Conservation (phyloP, 2,888 invertebrate genomes). For the Rhamnusium bicolor region DNA sequence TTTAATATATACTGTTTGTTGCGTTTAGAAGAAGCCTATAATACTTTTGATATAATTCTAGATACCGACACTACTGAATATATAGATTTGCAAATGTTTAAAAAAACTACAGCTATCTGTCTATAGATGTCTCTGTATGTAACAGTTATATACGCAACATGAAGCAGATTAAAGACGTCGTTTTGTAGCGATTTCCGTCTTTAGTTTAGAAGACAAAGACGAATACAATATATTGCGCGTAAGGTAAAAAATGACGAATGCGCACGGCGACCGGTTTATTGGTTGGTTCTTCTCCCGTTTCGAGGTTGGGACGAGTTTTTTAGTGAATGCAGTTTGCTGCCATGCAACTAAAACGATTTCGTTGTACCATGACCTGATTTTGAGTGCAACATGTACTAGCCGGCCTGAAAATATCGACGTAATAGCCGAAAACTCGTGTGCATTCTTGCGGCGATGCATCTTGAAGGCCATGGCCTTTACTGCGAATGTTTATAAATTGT, state of each 20-base stretch:
- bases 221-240: slow-evolving; percentile 56
- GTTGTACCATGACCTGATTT: slow-evolving; percentile 71
- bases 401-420: slow-evolving; percentile 64
- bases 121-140: not conserved
- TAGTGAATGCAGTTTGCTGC: slow-evolving; percentile 68
- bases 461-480: slow-evolving; percentile 60
- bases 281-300: slow-evolving; percentile 67
- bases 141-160: slow-evolving; percentile 30
- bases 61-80: too few relatives aligned
- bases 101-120: not conserved
- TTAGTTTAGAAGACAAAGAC: slow-evolving; percentile 62
- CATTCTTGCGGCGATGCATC: slow-evolving; percentile 52
- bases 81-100: too few relatives aligned
- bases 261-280: slow-evolving; percentile 67
- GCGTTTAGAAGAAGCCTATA: too few relatives aligned
- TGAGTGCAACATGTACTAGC: slow-evolving; percentile 67
- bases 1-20: too few relatives aligned
- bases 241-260: slow-evolving; percentile 67
- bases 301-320: slow-evolving; percentile 69
- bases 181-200: slow-evolving; percentile 52
- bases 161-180: slow-evolving; percentile 50
- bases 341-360: slow-evolving; percentile 69
- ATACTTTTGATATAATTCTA: too few relatives aligned
- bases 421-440: slow-evolving; percentile 51
- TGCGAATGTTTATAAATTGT: slow-evolving; percentile 30